phyloP scores from a whole-genome alignment of 2,797 vertebrate species.

The Brachyrhaphis roseni region DNA sequence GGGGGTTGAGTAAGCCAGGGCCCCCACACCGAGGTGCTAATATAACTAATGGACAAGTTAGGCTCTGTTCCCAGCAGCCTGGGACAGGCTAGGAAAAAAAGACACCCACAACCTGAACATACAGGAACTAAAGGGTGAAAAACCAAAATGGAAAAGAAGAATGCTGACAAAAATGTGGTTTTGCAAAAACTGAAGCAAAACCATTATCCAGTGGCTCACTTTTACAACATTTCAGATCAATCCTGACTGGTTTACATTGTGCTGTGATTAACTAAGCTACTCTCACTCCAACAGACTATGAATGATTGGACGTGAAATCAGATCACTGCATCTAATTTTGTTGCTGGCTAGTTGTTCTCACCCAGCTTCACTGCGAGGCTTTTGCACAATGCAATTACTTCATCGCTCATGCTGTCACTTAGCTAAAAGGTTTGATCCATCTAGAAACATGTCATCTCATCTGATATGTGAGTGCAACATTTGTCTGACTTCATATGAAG shows the following conservation, averaged over 20 bases:
- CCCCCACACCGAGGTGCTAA: constrained; percentile 68
- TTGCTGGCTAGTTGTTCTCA: constrained; percentile 2
- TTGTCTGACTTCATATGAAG: background rate
- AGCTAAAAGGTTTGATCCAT: constrained; percentile 15
- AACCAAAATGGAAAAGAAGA: background rate
- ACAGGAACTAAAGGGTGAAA: constrained; percentile 21
- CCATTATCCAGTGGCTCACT: too few relatives aligned
- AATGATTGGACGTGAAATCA: constrained; percentile 21
- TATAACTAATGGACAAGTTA: constrained; percentile 71
- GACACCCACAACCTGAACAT: constrained; percentile 50
- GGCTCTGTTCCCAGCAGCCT: constrained; percentile 57
- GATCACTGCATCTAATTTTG: constrained; percentile 5
- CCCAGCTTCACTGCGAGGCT: background rate
- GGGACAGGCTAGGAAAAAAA: constrained; percentile 64
- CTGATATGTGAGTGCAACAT: background rate
- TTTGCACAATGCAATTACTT: constrained; percentile 2
- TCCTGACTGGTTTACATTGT: constrained; percentile 12
- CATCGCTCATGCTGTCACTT: constrained; percentile 7
- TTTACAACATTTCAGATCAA: constrained; percentile 3
- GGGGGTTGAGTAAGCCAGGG: constrained; percentile 57
- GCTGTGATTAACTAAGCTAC: background rate
- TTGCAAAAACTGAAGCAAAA: background rate
- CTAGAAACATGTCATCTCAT: constrained; percentile 2
- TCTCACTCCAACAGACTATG: background rate
- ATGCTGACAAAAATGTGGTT: background rate